A percentile compares a stretch with the other conserved stretches of the same genome.
Conservation (phyloP, 1,140 invertebrate genomes). For the Camponotus pennsylvanicus region DNA sequence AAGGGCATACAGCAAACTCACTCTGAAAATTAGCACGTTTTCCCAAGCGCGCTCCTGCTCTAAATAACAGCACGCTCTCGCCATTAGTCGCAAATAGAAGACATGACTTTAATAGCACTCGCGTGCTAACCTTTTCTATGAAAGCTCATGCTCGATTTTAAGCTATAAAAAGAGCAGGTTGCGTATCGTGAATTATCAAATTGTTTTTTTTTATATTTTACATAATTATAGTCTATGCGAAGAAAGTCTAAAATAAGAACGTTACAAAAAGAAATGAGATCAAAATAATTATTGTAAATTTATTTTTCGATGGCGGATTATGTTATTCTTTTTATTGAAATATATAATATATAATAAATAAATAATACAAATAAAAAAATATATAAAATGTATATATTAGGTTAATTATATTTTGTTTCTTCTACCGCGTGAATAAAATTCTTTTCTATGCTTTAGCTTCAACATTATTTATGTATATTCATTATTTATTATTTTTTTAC, state of each 20-base stretch:
- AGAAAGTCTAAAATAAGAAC: not conserved
- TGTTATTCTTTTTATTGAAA: not conserved
- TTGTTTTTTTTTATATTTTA: not conserved
- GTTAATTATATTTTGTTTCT: too few species aligned
- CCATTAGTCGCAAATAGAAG: slow-evolving; percentile 47
- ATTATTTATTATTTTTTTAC: too few species aligned
- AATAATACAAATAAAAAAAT: too few species aligned
- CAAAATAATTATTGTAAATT: not conserved
- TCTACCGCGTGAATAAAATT: too few species aligned
- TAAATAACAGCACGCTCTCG: slow-evolving; percentile 49
- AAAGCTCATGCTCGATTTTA: slow-evolving; percentile 7
- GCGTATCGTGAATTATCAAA: not conserved
- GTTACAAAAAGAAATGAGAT: not conserved
- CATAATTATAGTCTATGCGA: not conserved
- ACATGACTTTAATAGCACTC: slow-evolving; percentile 42
- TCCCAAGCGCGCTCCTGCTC: slow-evolving; percentile 38
- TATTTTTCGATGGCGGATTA: not conserved
- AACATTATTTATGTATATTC: too few species aligned
- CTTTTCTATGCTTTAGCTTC: too few species aligned
- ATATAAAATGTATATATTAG: too few species aligned
- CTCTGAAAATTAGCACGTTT: slow-evolving; percentile 59
- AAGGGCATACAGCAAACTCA: slow-evolving; percentile 54
- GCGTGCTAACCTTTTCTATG: slow-evolving; percentile 20
- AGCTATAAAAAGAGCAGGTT: not conserved
- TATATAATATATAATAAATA: too few species aligned